Evolutionary conservation across 2,113 vertebrate genomes (phyloP).

Genomic region (Eudorcas thomsonii): DNA sequence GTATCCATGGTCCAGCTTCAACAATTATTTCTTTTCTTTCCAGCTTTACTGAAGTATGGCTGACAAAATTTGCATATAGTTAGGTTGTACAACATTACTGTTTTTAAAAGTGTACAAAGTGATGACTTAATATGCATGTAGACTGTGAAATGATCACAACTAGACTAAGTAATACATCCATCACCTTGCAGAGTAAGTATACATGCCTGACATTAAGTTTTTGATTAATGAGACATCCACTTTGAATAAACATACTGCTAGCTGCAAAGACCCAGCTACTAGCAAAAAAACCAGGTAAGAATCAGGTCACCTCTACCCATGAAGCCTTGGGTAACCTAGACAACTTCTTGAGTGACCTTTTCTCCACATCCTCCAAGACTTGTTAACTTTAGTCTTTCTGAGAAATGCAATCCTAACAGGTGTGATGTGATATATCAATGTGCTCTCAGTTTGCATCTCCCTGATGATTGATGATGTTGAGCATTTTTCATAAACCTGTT

Average conservation of each 20-base stretch:
- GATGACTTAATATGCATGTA: background rate
- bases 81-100: background rate
- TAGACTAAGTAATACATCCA: background rate
- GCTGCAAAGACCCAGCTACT: background rate
- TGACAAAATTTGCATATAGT: background rate
- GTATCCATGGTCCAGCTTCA: background rate
- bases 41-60: background rate
- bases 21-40: background rate
- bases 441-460: background rate
- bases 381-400: background rate
- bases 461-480: background rate
- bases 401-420: background rate
- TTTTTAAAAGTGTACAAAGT: background rate
- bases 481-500: background rate
- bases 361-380: background rate
- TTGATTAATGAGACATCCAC: background rate
- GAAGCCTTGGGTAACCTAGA: background rate
- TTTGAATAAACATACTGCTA: background rate
- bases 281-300: background rate
- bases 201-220: background rate
- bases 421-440: background rate
- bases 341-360: background rate
- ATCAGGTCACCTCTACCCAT: background rate
- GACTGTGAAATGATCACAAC: background rate
- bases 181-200: background rate